phyloP scores from a whole-genome alignment of 2,888 invertebrate genomes.

The Cryptophagus acutangulus region DNA sequence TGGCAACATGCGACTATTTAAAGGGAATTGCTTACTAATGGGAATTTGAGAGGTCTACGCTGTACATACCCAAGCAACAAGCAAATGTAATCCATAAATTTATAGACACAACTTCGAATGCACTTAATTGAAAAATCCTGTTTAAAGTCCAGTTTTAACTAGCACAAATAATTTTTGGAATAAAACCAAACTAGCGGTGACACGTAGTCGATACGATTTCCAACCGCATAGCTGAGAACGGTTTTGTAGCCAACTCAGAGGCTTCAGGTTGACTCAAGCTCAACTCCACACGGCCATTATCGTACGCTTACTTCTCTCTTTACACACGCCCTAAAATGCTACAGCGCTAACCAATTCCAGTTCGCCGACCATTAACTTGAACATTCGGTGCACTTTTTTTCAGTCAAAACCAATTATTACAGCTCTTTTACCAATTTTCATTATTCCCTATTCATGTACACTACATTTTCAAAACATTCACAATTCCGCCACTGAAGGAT shows the following conservation, averaged over 20 bases:
- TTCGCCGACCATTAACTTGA: too few relatives aligned
- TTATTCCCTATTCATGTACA: constrained; percentile 22
- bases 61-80: too few relatives aligned
- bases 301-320: constrained; percentile 35
- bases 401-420: constrained; percentile 1
- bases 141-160: too few relatives aligned
- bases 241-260: constrained; percentile 44
- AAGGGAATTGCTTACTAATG: too few relatives aligned
- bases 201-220: constrained; percentile 27
- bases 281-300: constrained; percentile 44
- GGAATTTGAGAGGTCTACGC: too few relatives aligned
- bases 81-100: too few relatives aligned
- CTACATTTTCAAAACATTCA: constrained; percentile 42
- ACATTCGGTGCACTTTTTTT: neutral
- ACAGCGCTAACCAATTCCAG: constrained; percentile 12
- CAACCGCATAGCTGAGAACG: constrained; percentile 25
- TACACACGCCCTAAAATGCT: constrained; percentile 35
- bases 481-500: constrained; percentile 41
- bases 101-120: too few relatives aligned
- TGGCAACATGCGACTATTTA: too few relatives aligned
- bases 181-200: constrained; percentile 12
- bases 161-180: neutral
- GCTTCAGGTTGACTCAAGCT: constrained; percentile 50
- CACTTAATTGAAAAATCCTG: too few relatives aligned
- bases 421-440: constrained; percentile 8